Conservation (phyloP, 2,113 vertebrate species). For the Anser cygnoides region DNA sequence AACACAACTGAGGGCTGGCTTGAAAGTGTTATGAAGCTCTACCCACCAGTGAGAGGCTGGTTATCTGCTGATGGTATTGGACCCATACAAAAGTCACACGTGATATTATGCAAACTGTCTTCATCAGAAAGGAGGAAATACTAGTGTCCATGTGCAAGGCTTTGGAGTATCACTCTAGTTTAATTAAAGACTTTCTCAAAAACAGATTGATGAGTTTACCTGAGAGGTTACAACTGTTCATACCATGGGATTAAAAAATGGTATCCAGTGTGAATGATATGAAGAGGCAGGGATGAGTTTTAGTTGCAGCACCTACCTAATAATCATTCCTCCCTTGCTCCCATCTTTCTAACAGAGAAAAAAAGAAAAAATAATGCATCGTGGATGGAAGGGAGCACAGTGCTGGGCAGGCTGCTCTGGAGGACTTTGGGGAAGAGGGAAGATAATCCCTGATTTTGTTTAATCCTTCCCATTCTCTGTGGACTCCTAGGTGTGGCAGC, state of each 20-base stretch:
- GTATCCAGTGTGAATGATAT: background rate
- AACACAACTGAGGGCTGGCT: background rate
- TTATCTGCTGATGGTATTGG: background rate
- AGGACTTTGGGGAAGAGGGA: background rate
- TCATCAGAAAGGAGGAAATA: background rate
- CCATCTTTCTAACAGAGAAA: background rate
- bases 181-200: background rate
- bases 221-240: background rate
- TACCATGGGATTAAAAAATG: background rate
- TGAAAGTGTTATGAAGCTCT: background rate
- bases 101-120: background rate
- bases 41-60: background rate
- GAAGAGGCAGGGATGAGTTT: background rate
- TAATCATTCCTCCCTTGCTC: background rate
- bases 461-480: rapidly evolving
- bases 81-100: background rate
- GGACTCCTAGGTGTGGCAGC: background rate
- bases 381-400: background rate
- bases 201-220: background rate
- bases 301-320: background rate
- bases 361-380: background rate
- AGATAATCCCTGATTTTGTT: background rate
- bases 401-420: background rate
- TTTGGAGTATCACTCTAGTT: background rate
- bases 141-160: background rate